Evolutionary conservation across 1,140 invertebrate genomes (phyloP).

Genomic region (Tribolium madens): DNA sequence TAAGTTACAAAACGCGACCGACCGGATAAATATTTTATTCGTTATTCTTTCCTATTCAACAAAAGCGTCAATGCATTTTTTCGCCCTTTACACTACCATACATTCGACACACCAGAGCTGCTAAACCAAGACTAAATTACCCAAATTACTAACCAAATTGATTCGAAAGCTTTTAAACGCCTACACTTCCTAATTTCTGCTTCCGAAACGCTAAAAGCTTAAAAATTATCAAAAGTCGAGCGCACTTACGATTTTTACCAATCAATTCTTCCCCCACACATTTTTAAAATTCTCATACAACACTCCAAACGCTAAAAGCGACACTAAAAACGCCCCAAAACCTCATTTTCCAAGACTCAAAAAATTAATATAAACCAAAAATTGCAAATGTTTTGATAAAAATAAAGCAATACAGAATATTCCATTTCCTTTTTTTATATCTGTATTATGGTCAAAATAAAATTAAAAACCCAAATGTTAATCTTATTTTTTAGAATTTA

Average conservation of each 20-base stretch:
- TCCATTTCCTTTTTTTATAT: too few species aligned
- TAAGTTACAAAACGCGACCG: constrained; percentile 44
- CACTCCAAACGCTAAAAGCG: not conserved
- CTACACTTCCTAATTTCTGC: not conserved
- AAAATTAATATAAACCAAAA: too few species aligned
- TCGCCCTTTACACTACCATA: not conserved
- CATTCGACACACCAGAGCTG: not conserved
- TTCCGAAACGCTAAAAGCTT: not conserved
- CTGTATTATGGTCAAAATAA: too few species aligned
- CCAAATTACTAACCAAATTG: not conserved
- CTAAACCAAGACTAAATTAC: not conserved
- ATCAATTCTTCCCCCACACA: too few species aligned
- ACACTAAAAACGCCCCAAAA: not conserved
- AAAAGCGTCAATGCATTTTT: constrained; percentile 1
- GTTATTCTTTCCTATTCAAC: constrained; percentile 25
- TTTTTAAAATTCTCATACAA: not conserved
- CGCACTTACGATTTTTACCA: not conserved
- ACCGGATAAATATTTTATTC: constrained; percentile 23
- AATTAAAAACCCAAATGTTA: too few species aligned
- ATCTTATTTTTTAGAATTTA: too few species aligned
- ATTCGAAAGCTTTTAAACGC: not conserved
- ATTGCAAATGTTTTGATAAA: too few species aligned
- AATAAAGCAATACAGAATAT: too few species aligned
- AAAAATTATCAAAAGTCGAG: not conserved
- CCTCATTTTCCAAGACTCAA: too few species aligned